A percentile compares a stretch with the other conserved stretches of the same genome.
phyloP scores from a whole-genome alignment of 2,797 vertebrate genomes.

The Cichlasoma orientale region DNA sequence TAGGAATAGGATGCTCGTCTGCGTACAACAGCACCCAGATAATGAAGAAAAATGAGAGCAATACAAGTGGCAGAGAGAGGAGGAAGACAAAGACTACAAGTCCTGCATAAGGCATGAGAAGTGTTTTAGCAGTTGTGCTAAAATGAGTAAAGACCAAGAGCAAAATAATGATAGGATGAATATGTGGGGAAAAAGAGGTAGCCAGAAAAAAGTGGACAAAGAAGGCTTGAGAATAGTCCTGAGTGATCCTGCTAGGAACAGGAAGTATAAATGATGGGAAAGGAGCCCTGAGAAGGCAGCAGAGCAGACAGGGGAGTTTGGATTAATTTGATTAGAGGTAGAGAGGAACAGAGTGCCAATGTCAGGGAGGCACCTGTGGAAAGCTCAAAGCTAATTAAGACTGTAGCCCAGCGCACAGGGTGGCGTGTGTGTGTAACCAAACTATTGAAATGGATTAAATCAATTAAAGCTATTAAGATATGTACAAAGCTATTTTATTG shows the following conservation, averaged over 20 bases:
- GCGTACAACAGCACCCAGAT: neutral
- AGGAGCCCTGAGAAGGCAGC: conserved; percentile 6
- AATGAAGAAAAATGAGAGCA: conserved; percentile 8
- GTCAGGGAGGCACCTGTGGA: conserved; percentile 61
- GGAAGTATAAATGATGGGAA: conserved; percentile 13
- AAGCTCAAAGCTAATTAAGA: conserved; percentile 71
- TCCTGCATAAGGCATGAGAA: neutral
- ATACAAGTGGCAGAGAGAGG: neutral
- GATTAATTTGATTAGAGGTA: conserved; percentile 69
- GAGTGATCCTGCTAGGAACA: conserved; percentile 2
- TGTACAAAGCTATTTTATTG: neutral
- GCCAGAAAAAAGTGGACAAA: neutral
- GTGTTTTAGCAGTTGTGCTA: conserved; percentile 4
- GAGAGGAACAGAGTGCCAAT: conserved; percentile 56
- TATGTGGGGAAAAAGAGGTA: neutral
- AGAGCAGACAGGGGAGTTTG: conserved; percentile 50
- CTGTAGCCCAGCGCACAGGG: conserved; percentile 20
- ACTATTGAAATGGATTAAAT: conserved; percentile 55
- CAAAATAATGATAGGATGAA: neutral
- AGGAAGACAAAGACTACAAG: neutral
- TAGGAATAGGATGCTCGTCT: neutral
- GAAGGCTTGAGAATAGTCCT: neutral
- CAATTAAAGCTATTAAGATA: conserved; percentile 40
- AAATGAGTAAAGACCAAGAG: conserved; percentile 16
- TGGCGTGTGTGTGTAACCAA: conserved; percentile 21